A percentile compares a stretch with the other conserved stretches of the same genome.
These are phyloP conservation scores for Holothuria glaberrima DNA, from an alignment of 35 echinoderm and acorn worm species.

Conservation along the genomic window DNA sequence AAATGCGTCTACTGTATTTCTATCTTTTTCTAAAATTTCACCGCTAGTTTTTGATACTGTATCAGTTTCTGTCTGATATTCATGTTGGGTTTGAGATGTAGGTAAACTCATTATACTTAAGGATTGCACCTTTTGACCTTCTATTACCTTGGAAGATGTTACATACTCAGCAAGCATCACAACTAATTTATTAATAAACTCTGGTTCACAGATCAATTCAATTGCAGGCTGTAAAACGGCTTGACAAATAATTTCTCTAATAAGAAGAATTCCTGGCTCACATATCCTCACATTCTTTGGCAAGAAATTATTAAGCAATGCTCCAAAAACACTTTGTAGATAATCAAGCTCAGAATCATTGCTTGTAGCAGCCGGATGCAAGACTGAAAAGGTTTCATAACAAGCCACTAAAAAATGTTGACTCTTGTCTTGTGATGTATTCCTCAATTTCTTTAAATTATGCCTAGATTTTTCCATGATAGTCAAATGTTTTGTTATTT, in stretches of 20 bases:
- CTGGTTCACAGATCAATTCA: slow-evolving; percentile 35
- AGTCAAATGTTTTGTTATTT: slow-evolving; percentile 10
- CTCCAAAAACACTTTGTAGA: slow-evolving; percentile 11
- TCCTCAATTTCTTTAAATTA: slow-evolving; percentile 7
- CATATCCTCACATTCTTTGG: background rate
- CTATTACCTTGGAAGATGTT: background rate
- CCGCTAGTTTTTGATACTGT: too few species aligned
- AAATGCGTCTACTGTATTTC: too few species aligned
- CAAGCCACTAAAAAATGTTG: slow-evolving; percentile 22
- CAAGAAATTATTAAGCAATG: background rate
- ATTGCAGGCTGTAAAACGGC: background rate
- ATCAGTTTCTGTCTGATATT: too few species aligned
- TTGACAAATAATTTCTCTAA: slow-evolving; percentile 45
- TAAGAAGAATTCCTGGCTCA: slow-evolving; percentile 28
- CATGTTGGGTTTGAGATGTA: too few species aligned
- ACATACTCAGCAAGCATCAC: slow-evolving; percentile 1
- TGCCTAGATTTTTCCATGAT: slow-evolving; percentile 37
- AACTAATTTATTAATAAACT: slow-evolving; percentile 29
- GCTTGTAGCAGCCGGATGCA: slow-evolving; percentile 34
- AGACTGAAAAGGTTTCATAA: slow-evolving; percentile 37
- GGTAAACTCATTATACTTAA: too few species aligned
- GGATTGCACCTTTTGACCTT: too few species aligned
- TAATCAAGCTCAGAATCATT: slow-evolving; percentile 42
- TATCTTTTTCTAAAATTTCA: too few species aligned
- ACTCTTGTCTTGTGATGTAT: background rate